Conservation (phyloP, 2,797 vertebrate genomes). For the Cossypha dichroa region DNA sequence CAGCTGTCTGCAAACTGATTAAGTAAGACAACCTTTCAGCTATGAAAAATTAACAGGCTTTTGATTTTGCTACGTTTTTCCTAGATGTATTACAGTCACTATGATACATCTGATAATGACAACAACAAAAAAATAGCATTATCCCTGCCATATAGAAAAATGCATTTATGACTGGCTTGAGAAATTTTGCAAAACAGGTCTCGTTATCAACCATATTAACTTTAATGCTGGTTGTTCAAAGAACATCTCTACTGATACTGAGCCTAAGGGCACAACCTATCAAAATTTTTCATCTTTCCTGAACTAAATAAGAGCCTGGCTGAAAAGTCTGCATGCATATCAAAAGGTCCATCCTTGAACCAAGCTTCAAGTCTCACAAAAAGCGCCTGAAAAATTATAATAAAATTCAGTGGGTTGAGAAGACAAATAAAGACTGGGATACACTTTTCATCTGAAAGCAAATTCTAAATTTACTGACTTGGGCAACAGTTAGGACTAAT, state of each 20-base stretch:
- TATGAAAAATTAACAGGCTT: neutral
- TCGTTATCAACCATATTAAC: neutral
- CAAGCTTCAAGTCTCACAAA: neutral
- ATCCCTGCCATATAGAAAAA: neutral
- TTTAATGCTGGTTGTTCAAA: neutral
- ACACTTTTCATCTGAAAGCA: neutral
- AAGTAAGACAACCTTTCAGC: neutral
- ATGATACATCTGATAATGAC: neutral
- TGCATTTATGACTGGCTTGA: neutral
- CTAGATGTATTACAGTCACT: neutral
- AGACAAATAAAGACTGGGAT: neutral
- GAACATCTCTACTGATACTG: neutral
- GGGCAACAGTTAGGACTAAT: neutral
- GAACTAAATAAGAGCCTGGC: neutral
- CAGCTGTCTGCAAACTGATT: neutral
- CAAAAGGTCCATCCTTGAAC: neutral
- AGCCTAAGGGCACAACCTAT: neutral
- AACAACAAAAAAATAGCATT: neutral
- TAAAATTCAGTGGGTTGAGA: neutral
- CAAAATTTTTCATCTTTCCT: neutral
- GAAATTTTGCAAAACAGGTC: neutral
- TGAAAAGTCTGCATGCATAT: neutral
- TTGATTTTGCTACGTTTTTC: neutral
- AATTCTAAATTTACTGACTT: neutral
- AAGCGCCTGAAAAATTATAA: neutral